Conservation (phyloP, 2,888 invertebrate genomes). For the Theretra japonica region DNA sequence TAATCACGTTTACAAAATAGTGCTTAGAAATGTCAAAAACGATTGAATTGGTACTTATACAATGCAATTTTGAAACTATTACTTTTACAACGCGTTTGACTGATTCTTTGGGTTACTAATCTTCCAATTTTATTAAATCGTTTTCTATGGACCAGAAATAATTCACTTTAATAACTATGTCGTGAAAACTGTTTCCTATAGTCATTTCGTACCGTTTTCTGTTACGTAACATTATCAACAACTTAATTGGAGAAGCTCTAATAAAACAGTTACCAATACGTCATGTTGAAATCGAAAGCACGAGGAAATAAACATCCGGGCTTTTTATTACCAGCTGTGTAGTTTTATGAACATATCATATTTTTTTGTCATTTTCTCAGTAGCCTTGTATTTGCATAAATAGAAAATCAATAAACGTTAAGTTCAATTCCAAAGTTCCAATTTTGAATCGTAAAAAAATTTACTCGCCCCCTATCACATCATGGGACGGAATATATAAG, state of each 20-base stretch:
- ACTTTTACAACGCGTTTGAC: constrained; percentile 29
- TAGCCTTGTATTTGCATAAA: no score
- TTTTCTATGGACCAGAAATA: constrained; percentile 1
- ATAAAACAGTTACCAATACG: background rate
- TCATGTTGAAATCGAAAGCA: background rate
- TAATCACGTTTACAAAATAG: constrained; percentile 35
- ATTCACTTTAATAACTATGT: background rate
- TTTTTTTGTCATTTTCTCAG: no score
- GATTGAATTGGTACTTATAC: constrained; percentile 38
- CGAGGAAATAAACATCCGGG: no score
- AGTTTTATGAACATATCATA: no score
- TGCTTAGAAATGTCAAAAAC: constrained; percentile 35
- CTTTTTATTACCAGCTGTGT: no score
- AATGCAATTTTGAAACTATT: constrained; percentile 40
- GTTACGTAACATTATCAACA: background rate
- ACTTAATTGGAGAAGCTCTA: background rate
- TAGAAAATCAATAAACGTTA: no score
- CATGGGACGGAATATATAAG: no score
- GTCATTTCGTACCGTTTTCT: background rate
- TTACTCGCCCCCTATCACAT: no score
- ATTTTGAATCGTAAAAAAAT: no score
- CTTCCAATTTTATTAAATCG: background rate
- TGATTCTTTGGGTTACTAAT: constrained; percentile 18
- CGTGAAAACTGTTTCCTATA: background rate
- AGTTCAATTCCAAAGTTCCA: no score